These are phyloP conservation scores for Papilio polyxenes DNA, from an alignment of 1,140 invertebrate species.

Conservation along the genomic window DNA sequence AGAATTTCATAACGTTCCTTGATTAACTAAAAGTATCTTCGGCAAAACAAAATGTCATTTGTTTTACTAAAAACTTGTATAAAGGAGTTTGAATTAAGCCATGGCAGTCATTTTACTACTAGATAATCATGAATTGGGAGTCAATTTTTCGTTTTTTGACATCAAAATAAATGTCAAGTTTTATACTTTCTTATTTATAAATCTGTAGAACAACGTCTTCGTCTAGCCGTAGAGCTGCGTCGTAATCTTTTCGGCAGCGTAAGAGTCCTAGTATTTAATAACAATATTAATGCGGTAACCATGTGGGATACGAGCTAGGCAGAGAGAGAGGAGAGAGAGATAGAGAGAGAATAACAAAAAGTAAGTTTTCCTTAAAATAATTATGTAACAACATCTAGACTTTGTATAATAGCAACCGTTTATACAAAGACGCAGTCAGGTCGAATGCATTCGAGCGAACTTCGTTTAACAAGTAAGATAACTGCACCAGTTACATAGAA, in stretches of 20 bases:
- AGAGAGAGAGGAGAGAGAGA: too few species aligned
- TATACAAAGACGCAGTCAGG: slow-evolving; percentile 25
- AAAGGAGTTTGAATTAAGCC: too few species aligned
- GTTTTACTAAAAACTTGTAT: too few species aligned
- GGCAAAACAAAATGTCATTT: too few species aligned
- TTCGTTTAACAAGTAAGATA: slow-evolving; percentile 31
- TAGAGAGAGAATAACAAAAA: not conserved
- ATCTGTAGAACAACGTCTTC: not conserved
- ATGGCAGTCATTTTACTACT: too few species aligned
- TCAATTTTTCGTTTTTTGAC: too few species aligned
- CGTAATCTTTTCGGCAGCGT: not conserved
- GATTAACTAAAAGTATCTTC: not conserved
- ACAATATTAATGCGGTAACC: too few species aligned
- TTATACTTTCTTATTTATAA: too few species aligned
- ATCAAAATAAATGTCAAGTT: too few species aligned
- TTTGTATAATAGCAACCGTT: slow-evolving; percentile 21
- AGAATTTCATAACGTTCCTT: not conserved
- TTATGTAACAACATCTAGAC: slow-evolving; percentile 27
- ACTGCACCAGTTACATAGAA: slow-evolving; percentile 35
- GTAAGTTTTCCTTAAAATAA: not conserved
- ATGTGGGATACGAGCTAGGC: too few species aligned
- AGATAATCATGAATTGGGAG: too few species aligned
- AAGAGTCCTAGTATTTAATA: not conserved
- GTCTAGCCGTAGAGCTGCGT: not conserved
- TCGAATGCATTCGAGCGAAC: slow-evolving; percentile 26